Percentiles rank a stretch among this genome's conserved stretches.
Conservation (phyloP, 1,140 invertebrate genomes). For the Micrasema longulum region DNA sequence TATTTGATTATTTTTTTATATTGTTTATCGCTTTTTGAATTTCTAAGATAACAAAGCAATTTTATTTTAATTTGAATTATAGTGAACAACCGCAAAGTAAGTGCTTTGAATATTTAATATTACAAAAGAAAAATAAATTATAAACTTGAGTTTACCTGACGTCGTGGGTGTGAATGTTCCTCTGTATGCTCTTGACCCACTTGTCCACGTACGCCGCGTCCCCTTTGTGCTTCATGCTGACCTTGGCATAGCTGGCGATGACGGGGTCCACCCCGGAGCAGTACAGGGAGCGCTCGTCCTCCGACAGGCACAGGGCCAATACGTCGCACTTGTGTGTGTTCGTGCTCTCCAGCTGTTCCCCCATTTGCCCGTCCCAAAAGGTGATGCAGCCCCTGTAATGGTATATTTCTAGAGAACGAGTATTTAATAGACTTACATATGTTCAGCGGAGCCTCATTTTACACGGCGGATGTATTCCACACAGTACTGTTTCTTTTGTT, state of each 20-base stretch:
- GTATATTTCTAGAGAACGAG: too few relatives aligned
- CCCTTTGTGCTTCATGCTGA: slow-evolving; percentile 70
- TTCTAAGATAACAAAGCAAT: too few relatives aligned
- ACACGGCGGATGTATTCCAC: too few relatives aligned
- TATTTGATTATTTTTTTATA: too few relatives aligned
- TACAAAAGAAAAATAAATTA: too few relatives aligned
- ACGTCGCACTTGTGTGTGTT: slow-evolving; percentile 86
- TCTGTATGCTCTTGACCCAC: slow-evolving; percentile 85
- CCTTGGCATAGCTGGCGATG: slow-evolving; percentile 77
- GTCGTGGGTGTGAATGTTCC: slow-evolving; percentile 86
- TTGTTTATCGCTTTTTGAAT: too few relatives aligned
- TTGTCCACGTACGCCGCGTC: slow-evolving; percentile 64
- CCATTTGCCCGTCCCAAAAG: slow-evolving; percentile 88
- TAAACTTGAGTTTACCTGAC: slow-evolving; percentile 73
- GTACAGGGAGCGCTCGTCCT: slow-evolving; percentile 77
- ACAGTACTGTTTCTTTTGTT: too few relatives aligned
- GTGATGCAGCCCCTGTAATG: slow-evolving; percentile 77
- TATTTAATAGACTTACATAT: too few relatives aligned
- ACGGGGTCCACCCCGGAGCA: slow-evolving; percentile 86
- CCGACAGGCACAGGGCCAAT: slow-evolving; percentile 77
- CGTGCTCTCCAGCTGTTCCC: slow-evolving; percentile 80
- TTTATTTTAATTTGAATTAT: too few relatives aligned
- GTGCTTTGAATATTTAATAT: too few relatives aligned
- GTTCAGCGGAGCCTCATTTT: too few relatives aligned
- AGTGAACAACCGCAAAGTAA: too few relatives aligned